Evolutionary conservation across 1,140 invertebrate genomes (phyloP), one percentile per base, ranked within the genome.

Genomic region (Lithobius niger): DNA sequence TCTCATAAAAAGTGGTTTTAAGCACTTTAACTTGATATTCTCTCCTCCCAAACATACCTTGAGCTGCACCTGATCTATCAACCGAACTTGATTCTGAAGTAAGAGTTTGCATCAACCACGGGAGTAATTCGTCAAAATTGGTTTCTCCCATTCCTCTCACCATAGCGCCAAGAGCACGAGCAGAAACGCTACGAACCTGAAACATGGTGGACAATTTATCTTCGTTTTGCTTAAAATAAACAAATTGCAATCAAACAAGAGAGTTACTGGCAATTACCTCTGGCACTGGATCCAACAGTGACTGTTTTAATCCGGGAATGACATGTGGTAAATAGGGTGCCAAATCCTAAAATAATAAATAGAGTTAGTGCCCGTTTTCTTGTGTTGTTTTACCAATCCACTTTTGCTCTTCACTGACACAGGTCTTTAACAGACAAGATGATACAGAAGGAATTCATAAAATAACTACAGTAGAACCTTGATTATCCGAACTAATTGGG

Each of bases 41-140:
- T n/a, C n/a, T n/a, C n/a, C n/a, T n/a, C n/a, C n/a, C n/a, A n/a
- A n/a, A n/a, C n/a, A n/a, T 76, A 62, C 92, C 94, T 78, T 99
- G 95, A n/a, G 96, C 96, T 50, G 95, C 96, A 27, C 96, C 97
- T 19, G 91, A 96, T 55, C 80, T 77, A 73, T 99, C 95, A 16
- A 99, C 96, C 59, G 90, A 91, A 65, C 88, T 95, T 1, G 79
- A 79, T 72, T 97, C 93, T 0, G 91, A 96, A 0, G 95, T 95
- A n/a, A 99, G 75, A 1, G 92, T 98, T 70, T 92, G 83, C 91
- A 98, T 98, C 22, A 99, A 73, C 96, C 97, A 99, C 6, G 95
- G 94, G 52, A 99, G 73, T 22, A 96, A 72, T 69, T 95, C 89
- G 66, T 97, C 89, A 71, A 97, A 96, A 62, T 86, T 90, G 27